Conservation (phyloP, 2,888 invertebrate genomes). For the Drosophila mimica region DNA sequence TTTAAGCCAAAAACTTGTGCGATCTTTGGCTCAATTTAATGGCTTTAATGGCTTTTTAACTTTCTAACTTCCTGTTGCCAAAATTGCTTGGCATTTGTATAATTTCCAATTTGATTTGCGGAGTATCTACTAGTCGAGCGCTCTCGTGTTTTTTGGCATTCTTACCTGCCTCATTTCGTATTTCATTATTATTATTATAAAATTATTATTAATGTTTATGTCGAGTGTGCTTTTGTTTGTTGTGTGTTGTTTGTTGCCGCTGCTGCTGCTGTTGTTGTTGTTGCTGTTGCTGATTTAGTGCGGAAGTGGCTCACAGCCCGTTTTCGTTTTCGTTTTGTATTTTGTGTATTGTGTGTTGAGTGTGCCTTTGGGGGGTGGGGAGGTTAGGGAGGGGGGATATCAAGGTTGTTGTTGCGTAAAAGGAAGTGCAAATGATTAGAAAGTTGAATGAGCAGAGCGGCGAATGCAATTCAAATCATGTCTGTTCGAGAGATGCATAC, state of each 20-base stretch:
- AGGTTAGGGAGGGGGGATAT: conserved; percentile 39
- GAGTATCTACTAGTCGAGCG: conserved; percentile 12
- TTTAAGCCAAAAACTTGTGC: neutral
- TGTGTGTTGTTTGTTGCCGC: conserved; percentile 1
- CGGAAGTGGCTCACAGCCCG: conserved; percentile 61
- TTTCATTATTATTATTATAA: conserved; percentile 43
- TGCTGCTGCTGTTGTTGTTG: neutral
- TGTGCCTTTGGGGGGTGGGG: neutral
- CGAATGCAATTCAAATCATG: conserved; percentile 26
- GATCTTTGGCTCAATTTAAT: neutral
- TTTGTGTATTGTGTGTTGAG: conserved; percentile 21
- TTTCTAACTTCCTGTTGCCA: neutral
- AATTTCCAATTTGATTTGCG: neutral
- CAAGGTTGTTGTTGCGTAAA: conserved; percentile 80
- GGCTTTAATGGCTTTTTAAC: neutral
- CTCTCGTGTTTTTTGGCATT: neutral
- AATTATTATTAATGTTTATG: conserved; percentile 25
- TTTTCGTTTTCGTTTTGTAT: conserved; percentile 55
- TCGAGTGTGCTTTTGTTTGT: conserved; percentile 19
- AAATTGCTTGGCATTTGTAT: neutral
- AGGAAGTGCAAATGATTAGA: conserved; percentile 79
- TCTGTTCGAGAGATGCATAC: conserved; percentile 43
- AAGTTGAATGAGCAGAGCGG: conserved; percentile 62
- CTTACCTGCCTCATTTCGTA: conserved; percentile 22
- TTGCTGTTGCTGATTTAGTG: conserved; percentile 13